Conservation (phyloP, 1,140 invertebrate species). For the Drosophila repletoides region DNA sequence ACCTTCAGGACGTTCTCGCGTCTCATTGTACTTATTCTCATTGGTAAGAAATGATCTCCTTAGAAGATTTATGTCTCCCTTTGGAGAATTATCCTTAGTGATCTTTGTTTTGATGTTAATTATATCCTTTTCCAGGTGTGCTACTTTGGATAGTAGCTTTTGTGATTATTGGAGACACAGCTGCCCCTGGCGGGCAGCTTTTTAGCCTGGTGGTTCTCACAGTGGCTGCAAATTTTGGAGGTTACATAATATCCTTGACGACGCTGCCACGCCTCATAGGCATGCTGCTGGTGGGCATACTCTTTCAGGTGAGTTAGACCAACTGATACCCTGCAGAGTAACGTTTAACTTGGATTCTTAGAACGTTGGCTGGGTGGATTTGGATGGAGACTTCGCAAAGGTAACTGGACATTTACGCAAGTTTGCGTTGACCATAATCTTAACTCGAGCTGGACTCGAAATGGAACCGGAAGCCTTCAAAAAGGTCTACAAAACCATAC, state of each 20-base stretch:
- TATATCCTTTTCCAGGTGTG: slow-evolving; percentile 83
- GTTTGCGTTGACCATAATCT: slow-evolving; percentile 94
- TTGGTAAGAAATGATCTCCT: slow-evolving; percentile 82
- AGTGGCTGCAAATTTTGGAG: slow-evolving; percentile 91
- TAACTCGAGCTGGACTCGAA: slow-evolving; percentile 96
- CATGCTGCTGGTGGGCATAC: slow-evolving; percentile 91
- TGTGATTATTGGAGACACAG: slow-evolving; percentile 88
- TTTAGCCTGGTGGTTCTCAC: slow-evolving; percentile 90
- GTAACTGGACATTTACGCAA: slow-evolving; percentile 89
- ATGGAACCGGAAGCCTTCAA: slow-evolving; percentile 93
- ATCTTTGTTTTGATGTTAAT: background rate
- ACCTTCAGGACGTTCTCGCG: slow-evolving; percentile 90
- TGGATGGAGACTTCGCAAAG: slow-evolving; percentile 85
- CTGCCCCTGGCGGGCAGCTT: slow-evolving; percentile 89
- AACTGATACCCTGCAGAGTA: background rate
- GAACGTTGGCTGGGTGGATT: slow-evolving; percentile 89
- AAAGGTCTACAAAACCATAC: slow-evolving; percentile 89
- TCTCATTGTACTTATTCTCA: slow-evolving; percentile 86
- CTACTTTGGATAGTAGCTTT: slow-evolving; percentile 90
- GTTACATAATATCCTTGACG: slow-evolving; percentile 89
- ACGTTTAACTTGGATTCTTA: slow-evolving; percentile 16
- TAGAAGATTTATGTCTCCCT: no score
- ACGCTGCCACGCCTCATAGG: slow-evolving; percentile 93
- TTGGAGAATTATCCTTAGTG: no score
- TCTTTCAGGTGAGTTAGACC: slow-evolving; percentile 84